Evolutionary conservation across 2,113 vertebrate genomes (phyloP), one percentile per base, ranked within the genome.

Genomic region (Antechinus flavipes): DNA sequence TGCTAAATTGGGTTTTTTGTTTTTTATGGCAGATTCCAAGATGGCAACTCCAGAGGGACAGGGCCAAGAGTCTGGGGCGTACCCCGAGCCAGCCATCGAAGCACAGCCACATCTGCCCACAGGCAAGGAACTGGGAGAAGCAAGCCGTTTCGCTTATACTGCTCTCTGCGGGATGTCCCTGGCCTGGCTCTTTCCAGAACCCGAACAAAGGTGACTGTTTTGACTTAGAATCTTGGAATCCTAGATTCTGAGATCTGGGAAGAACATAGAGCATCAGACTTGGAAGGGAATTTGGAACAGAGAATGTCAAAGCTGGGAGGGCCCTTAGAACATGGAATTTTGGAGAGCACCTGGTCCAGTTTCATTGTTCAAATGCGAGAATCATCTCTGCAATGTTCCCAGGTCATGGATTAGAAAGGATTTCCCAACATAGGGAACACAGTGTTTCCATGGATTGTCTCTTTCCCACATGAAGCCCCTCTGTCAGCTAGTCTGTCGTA

Each of bases 131-230:
- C 97, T 99, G 97, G 97, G 96, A 0, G 99, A 99, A 50, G 97
- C 99, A 0, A 99, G 98, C 30, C 99, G 99, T 0, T 99, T 99
- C 47, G 99, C 99, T 0, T 99, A 98, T 0, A 99, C 99, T 0
- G 99, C 99, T 0, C 98, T 99, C 27, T 99, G 99, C n/a, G 98
- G 98, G 0, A 97, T 99, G 50, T 99, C 99, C 24, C 97, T 99
- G 56, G 99, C 99, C 0, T 97, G 98, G 92, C 96, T 99, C 10
- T 99, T 99, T 96, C 98, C 98, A 47, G 99, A 99, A 89, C 49
- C 98, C 0, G 99, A 99, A 91, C 99, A 99, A 97, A 99, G 99
- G 99, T 99, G 97, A 93, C 92, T 68, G 0, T 0, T 0, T 24
- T 19, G 22, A 91, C 11, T 2, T 3, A 0, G n/a, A 84, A 42